A percentile compares a stretch with the other conserved stretches of the same genome.
Conservation (phyloP, 1,140 invertebrate species). For the Bombus pyrosoma region DNA sequence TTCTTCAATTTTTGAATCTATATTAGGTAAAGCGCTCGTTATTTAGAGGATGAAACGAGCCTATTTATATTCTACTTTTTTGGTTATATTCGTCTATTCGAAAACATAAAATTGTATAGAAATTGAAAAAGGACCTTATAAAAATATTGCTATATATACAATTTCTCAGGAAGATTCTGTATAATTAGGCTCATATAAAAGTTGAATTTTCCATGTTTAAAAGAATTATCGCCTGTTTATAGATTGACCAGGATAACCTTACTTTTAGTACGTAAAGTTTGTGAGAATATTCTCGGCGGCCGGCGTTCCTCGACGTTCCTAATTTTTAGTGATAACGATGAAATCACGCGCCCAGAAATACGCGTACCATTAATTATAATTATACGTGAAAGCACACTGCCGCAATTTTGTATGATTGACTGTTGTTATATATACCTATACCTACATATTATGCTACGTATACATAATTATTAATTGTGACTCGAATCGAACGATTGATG, state of each 20-base stretch:
- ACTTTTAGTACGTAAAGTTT: not conserved
- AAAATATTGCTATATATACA: not conserved
- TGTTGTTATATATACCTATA: conserved; percentile 72
- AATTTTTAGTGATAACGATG: conserved; percentile 56
- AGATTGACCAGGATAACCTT: not conserved
- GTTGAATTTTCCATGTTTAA: not conserved
- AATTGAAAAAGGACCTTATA: too few relatives aligned
- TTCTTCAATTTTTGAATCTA: too few relatives aligned
- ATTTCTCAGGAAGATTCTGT: not conserved
- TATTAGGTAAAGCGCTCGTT: too few relatives aligned
- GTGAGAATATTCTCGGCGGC: conserved; percentile 6
- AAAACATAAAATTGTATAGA: too few relatives aligned
- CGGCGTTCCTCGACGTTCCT: conserved; percentile 59
- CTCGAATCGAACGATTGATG: conserved; percentile 27
- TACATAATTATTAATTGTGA: conserved; percentile 57
- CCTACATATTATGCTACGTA: conserved; percentile 51
- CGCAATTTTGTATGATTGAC: conserved; percentile 75
- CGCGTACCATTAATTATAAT: conserved; percentile 61
- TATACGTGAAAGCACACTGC: conserved; percentile 75
- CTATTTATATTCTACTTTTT: too few relatives aligned
- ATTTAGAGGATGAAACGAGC: too few relatives aligned
- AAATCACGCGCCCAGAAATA: conserved; percentile 38
- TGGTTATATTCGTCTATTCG: too few relatives aligned
- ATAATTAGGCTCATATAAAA: not conserved
- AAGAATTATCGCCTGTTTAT: not conserved